Evolutionary conservation across 2,797 vertebrate genomes (phyloP).

Genomic region (Sebastes oblongus): DNA sequence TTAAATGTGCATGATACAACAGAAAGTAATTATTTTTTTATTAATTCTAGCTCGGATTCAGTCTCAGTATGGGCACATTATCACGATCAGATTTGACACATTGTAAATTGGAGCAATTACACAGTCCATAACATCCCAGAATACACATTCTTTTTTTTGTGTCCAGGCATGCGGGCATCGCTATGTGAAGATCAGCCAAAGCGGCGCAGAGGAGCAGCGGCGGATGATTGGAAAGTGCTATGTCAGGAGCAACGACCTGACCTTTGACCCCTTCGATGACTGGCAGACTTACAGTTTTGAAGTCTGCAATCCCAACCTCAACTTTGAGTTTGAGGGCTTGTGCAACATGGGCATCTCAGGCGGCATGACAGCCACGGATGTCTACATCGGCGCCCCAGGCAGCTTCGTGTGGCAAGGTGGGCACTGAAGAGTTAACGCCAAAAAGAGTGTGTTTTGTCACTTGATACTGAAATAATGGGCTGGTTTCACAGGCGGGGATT

Average conservation of each 20-base stretch:
- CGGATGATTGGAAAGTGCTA: conserved; percentile 94
- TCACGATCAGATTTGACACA: background rate
- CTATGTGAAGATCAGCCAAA: conserved; percentile 84
- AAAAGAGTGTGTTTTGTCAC: conserved; percentile 8
- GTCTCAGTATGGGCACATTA: background rate
- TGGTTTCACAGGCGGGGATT: conserved; percentile 40
- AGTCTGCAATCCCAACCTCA: conserved; percentile 86
- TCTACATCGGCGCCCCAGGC: conserved; percentile 87
- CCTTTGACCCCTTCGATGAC: conserved; percentile 79
- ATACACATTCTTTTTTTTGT: background rate
- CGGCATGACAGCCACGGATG: conserved; percentile 84
- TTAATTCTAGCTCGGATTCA: background rate
- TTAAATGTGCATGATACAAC: background rate
- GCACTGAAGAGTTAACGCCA: conserved; percentile 3
- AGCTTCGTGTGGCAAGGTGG: conserved; percentile 93
- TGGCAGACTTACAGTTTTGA: conserved; percentile 90
- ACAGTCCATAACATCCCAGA: background rate
- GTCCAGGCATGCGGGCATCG: conserved; percentile 92
- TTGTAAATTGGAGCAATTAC: background rate
- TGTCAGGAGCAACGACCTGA: conserved; percentile 88
- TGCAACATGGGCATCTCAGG: conserved; percentile 94
- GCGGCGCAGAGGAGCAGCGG: conserved; percentile 81
- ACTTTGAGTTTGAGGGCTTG: conserved; percentile 85
- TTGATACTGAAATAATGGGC: conserved; percentile 36
- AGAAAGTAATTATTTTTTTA: background rate